Percentiles rank a stretch among this genome's conserved stretches.
Evolutionary conservation across 2,888 invertebrate genomes (phyloP).

Genomic region (Theodoxus fluviatilis): DNA sequence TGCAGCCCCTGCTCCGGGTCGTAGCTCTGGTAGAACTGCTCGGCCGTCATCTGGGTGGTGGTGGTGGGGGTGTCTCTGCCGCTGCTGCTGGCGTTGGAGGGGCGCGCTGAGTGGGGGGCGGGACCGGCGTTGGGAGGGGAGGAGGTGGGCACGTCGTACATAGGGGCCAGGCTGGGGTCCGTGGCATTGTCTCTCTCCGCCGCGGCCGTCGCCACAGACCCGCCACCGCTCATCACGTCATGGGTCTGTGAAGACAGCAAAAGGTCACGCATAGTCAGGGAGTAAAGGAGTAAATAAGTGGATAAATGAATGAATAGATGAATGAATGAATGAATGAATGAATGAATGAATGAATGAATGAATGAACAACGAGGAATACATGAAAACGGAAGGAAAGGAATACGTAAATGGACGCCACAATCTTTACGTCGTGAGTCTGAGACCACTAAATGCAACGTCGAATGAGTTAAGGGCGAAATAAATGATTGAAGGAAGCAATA

Average conservation of each 20-base stretch:
- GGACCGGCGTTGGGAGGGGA: background rate
- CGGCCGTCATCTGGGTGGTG: constrained; percentile 26
- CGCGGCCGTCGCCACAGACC: constrained; percentile 27
- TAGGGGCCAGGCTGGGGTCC: constrained; percentile 25
- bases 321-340: too few relatives aligned
- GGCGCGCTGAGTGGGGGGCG: background rate
- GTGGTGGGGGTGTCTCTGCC: constrained; percentile 21
- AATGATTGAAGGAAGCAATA: too few relatives aligned
- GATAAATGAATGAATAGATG: too few relatives aligned
- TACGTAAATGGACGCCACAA: too few relatives aligned
- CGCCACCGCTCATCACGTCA: constrained; percentile 49
- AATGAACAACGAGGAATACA: too few relatives aligned
- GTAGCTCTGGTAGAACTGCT: constrained; percentile 44
- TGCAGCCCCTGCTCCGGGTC: constrained; percentile 49
- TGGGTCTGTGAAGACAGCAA: constrained; percentile 43
- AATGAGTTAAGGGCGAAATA: too few relatives aligned
- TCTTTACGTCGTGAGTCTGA: too few relatives aligned
- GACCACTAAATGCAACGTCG: too few relatives aligned
- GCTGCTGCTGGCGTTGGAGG: constrained; percentile 6
- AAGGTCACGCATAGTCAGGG: too few relatives aligned
- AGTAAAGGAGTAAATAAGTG: too few relatives aligned
- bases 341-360: too few relatives aligned
- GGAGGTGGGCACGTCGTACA: constrained; percentile 8
- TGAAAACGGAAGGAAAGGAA: too few relatives aligned
- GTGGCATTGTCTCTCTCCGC: constrained; percentile 29